A percentile compares a stretch with the other conserved stretches of the same genome.
These are phyloP conservation scores for Recurvirostra avosetta DNA, from an alignment of 2,113 vertebrate genomes.

Conservation along the genomic window DNA sequence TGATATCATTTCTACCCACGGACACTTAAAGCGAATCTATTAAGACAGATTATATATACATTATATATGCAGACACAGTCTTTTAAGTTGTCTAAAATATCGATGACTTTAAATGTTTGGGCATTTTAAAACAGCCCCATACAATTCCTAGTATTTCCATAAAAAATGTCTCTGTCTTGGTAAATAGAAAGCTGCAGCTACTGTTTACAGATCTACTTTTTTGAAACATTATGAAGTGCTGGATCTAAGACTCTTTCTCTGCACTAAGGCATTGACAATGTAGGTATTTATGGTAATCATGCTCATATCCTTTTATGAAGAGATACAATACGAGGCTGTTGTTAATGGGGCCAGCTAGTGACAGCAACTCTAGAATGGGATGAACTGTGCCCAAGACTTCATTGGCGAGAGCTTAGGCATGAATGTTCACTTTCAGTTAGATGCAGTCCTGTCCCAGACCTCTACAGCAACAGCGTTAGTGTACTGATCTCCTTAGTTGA, in stretches of 20 bases:
- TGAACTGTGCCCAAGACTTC: neutral
- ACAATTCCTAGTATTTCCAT: neutral
- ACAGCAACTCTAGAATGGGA: neutral
- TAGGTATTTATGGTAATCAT: neutral
- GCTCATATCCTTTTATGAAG: neutral
- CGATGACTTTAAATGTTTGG: neutral
- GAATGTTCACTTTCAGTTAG: neutral
- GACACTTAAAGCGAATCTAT: neutral
- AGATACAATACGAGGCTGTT: neutral
- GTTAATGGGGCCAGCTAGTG: neutral
- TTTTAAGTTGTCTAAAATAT: neutral
- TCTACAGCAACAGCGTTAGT: accelerated
- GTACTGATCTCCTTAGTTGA: neutral
- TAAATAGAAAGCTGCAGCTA: neutral
- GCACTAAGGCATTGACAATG: neutral
- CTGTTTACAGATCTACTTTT: neutral
- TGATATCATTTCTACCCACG: accelerated
- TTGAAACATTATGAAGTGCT: neutral
- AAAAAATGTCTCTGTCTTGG: neutral
- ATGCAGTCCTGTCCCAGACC: neutral
- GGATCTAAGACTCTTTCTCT: neutral
- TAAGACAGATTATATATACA: neutral
- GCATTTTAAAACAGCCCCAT: neutral
- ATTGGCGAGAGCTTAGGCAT: neutral
- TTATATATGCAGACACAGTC: neutral